Percentiles rank a stretch among this genome's conserved stretches.
Conservation (phyloP, 2,888 invertebrate species). For the Scaptomyza reducta region DNA sequence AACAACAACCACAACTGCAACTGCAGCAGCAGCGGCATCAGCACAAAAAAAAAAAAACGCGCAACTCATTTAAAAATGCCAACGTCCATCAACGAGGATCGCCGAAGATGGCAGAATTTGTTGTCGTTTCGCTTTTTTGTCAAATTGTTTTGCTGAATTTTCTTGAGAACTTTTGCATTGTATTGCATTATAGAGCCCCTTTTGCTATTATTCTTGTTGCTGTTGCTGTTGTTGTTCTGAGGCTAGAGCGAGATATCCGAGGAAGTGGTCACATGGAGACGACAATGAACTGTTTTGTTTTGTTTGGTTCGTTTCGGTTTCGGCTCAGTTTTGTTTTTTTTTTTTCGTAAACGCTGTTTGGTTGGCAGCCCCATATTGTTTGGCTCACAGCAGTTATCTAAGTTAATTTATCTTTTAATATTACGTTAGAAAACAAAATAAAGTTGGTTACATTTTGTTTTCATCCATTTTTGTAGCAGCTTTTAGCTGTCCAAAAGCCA, state of each 20-base stretch:
- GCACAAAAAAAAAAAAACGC: constrained; percentile 63
- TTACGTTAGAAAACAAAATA: constrained; percentile 22
- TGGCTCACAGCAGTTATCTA: background rate
- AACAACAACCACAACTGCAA: constrained; percentile 36
- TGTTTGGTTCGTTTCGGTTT: constrained; percentile 36
- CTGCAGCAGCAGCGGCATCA: constrained; percentile 24
- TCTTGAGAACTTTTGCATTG: constrained; percentile 81
- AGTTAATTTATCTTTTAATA: constrained; percentile 29
- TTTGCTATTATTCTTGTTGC: constrained; percentile 32
- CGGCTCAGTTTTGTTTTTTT: constrained; percentile 6
- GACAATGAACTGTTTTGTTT: constrained; percentile 80
- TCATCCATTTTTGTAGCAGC: background rate
- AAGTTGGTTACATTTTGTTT: background rate
- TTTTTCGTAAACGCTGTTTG: constrained; percentile 10
- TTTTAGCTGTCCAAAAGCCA: background rate
- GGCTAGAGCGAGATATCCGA: constrained; percentile 74
- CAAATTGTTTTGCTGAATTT: constrained; percentile 81
- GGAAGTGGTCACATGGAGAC: constrained; percentile 75
- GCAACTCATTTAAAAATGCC: constrained; percentile 81
- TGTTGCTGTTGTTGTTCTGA: constrained; percentile 25
- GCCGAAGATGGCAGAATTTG: constrained; percentile 82
- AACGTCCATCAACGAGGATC: constrained; percentile 81
- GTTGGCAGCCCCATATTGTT: constrained; percentile 21
- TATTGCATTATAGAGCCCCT: constrained; percentile 68
- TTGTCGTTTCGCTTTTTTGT: constrained; percentile 81